Evolutionary conservation across 1,140 invertebrate species (phyloP).

Genomic region (Hycleus phaleratus): DNA sequence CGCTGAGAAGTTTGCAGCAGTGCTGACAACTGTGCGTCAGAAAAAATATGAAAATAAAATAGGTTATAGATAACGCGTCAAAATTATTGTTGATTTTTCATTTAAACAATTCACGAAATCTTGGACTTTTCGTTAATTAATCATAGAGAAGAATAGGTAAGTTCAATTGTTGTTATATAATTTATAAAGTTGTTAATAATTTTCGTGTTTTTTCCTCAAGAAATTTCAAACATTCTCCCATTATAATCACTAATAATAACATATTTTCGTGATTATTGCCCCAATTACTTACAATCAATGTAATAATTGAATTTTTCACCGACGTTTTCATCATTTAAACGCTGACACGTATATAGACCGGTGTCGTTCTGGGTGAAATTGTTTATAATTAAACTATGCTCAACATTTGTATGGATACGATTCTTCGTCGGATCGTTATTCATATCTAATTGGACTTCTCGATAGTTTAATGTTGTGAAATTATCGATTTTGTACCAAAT

Average conservation of each 20-base stretch:
- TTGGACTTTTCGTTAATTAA: neutral
- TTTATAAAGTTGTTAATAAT: no score
- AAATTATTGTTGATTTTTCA: neutral
- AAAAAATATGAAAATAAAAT: no score
- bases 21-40: no score
- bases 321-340: conserved; percentile 39
- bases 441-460: conserved; percentile 37
- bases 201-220: neutral
- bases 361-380: conserved; percentile 37
- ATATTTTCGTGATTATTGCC: neutral
- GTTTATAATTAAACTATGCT: conserved; percentile 43
- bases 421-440: conserved; percentile 42
- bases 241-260: neutral
- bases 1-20: no score
- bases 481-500: conserved; percentile 46
- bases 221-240: neutral
- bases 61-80: no score
- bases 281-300: conserved; percentile 36
- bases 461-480: conserved; percentile 27
- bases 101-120: neutral
- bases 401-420: conserved; percentile 38
- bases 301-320: conserved; percentile 47
- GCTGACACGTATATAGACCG: conserved; percentile 47
- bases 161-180: neutral
- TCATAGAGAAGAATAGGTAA: neutral